Conservation (phyloP, 2,113 vertebrate genomes). For the Hirundichthys speculiger region DNA sequence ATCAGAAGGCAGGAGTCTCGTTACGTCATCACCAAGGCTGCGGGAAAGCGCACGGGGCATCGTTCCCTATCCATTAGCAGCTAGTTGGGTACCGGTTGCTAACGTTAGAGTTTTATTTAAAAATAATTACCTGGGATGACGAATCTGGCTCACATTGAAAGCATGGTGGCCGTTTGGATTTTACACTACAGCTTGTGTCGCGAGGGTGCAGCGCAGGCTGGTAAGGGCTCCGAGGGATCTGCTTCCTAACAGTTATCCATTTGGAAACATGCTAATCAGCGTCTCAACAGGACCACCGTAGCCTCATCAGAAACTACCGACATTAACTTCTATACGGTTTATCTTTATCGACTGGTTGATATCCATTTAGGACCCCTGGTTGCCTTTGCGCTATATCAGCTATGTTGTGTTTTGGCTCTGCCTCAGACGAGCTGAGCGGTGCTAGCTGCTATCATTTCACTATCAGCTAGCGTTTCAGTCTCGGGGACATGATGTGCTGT, state of each 20-base stretch:
- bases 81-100: slow-evolving; percentile 53
- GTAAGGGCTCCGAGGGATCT: slow-evolving; percentile 42
- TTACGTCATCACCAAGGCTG: slow-evolving; percentile 57
- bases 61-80: slow-evolving; percentile 45
- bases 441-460: not conserved
- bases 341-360: too few relatives aligned
- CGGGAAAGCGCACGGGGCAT: slow-evolving; percentile 10
- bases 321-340: too few relatives aligned
- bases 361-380: not conserved
- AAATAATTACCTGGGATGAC: slow-evolving; percentile 26
- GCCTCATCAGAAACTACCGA: not conserved
- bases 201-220: slow-evolving; percentile 42
- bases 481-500: slow-evolving; percentile 15
- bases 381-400: not conserved
- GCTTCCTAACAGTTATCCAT: slow-evolving; percentile 14
- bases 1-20: slow-evolving; percentile 24
- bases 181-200: slow-evolving; percentile 1
- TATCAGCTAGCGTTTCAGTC: too few relatives aligned
- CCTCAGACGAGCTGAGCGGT: slow-evolving; percentile 6
- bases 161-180: slow-evolving; percentile 36
- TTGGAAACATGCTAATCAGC: slow-evolving; percentile 63
- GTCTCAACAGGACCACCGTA: slow-evolving; percentile 35
- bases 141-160: not conserved
- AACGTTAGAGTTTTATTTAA: slow-evolving; percentile 5
- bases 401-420: slow-evolving; percentile 4